Evolutionary conservation across 2,888 invertebrate species (phyloP), one percentile per base, ranked within the genome.

Genomic region (Cylloceria caligata): DNA sequence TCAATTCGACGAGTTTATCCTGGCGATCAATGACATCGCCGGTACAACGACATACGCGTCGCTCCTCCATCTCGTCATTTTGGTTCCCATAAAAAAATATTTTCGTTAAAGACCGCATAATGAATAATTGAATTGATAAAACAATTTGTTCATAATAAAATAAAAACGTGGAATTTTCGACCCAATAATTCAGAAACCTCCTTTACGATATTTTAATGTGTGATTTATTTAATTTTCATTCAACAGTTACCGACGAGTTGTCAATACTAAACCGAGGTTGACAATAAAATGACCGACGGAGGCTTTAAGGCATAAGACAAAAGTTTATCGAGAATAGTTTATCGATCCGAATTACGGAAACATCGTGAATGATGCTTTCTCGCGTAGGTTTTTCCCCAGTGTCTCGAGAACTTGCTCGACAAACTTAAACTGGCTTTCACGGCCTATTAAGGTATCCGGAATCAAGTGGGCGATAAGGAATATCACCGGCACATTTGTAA

Each of bases 381-480:
- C 45, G 52, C 52, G 52, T 52, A 52, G 52, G 49, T 21, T 68
- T n/a, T 11, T 24, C 27, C 49, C 24, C 11, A 5, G 64, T 19
- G 16, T n/a, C 16, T n/a, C 16, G 57, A 30, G 27, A 65, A 73
- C 3, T 65, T 45, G 49, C 21, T n/a, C 65, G 52, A 64, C 62
- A 69, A n/a, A 39, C 30, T 45, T 75, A 67, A 72, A 62, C 6
- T 24, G 34, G 42, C 42, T 62, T 68, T 81, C 60, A n/a, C 19
- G 52, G 34, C 57, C 67, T 57, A 69, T 55, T 68, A 52, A 67
- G 75, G 76, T 72, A 72, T 68, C 68, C 45, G 24, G 19, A 34
- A 6, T 34, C 60, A 62, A 16, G 81, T 81, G 81, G 81, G 73
- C 57, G 77, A 68, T 30, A 52, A 67, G 60, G 60, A 79, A 73